Evolutionary conservation across 2,888 invertebrate species (phyloP).

Genomic region (Lypha dubia): DNA sequence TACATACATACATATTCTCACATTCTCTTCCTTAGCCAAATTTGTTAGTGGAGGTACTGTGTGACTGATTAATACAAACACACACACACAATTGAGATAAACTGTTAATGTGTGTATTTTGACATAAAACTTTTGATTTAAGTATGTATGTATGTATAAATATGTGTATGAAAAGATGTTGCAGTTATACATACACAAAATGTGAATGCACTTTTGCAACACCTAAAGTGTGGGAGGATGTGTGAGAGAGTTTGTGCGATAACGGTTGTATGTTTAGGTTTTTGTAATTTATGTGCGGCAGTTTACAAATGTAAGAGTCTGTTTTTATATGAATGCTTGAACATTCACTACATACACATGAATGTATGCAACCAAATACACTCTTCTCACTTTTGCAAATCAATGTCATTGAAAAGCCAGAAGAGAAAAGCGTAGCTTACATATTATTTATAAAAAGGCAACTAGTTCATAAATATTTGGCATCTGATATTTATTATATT

Average conservation of each 20-base stretch:
- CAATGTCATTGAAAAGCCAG: slow-evolving; percentile 41
- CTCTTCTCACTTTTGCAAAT: slow-evolving; percentile 17
- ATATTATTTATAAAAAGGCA: neutral
- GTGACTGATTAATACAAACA: neutral
- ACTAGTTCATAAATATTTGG: neutral
- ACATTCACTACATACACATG: no score
- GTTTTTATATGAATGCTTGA: slow-evolving; percentile 13
- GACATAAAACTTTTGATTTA: neutral
- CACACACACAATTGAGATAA: slow-evolving; percentile 41
- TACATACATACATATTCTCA: neutral
- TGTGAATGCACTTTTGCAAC: slow-evolving; percentile 71
- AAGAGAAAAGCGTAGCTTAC: slow-evolving; percentile 17
- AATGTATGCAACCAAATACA: neutral
- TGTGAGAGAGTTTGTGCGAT: slow-evolving; percentile 2
- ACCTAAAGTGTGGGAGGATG: slow-evolving; percentile 1
- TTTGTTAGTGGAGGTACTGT: neutral
- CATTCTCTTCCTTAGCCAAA: neutral
- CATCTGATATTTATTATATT: no score
- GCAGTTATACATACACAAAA: slow-evolving; percentile 62
- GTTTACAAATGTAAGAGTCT: slow-evolving; percentile 36
- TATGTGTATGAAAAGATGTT: neutral
- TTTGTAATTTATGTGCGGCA: slow-evolving; percentile 28
- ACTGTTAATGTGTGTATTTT: slow-evolving; percentile 3
- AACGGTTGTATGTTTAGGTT: neutral
- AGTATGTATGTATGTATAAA: neutral